Base-by-base conservation (phyloP, 30 jellyfish, hydroid and myxozoan genomes). In the Pseudorhiza aurosa region DNA sequence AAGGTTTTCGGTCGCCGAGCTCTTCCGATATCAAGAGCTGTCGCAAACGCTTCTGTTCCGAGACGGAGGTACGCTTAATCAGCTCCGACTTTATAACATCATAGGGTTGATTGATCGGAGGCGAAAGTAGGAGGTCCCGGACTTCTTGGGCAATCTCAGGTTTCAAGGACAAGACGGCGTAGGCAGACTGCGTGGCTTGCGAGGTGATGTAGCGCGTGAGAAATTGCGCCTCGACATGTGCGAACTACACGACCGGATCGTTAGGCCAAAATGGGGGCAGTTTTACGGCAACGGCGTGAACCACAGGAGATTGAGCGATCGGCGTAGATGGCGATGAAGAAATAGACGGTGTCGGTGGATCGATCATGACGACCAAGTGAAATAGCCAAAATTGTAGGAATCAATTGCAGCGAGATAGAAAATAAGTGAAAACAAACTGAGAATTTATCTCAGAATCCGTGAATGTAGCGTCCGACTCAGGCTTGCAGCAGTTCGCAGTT, bases 211-310 rank as follows among this genome's bases (percentile, higher is more conserved):
- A 17, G 42, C 85, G 85, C 19, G 71, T 70, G 1, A 1, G 58
- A 45, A 70, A 70, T 30, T 70, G 85, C 1, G 71, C 56, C 30
- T 70, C 85, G 27, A 70, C 42, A 14, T 70, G 85, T 1, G 69
- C 57, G 27, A 70, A 70, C 85, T 72, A 70, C 30, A 63, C 77
- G 12, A 36, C n/a, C 31, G 77, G 77, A n/a, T 63, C 57, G 56
- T 63, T 63, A 25, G 77, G 77, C 77, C 77, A 63, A 57, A 8
- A 63, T n/a, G 77, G 77, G 12, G 77, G 77, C 17, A 63, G 55
- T 33, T 63, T 63, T 37, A 63, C 8, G 6, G 50, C 43, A 32
- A 32, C 45, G 25, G 57, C 57, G n/a, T 30, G 43, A 31, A 63
- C 77, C 4, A 21, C 27, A 5, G 77, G 31, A 17, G 63, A 49